phyloP scores from a whole-genome alignment of 2,113 vertebrate species.

The Bujurquina vittata region DNA sequence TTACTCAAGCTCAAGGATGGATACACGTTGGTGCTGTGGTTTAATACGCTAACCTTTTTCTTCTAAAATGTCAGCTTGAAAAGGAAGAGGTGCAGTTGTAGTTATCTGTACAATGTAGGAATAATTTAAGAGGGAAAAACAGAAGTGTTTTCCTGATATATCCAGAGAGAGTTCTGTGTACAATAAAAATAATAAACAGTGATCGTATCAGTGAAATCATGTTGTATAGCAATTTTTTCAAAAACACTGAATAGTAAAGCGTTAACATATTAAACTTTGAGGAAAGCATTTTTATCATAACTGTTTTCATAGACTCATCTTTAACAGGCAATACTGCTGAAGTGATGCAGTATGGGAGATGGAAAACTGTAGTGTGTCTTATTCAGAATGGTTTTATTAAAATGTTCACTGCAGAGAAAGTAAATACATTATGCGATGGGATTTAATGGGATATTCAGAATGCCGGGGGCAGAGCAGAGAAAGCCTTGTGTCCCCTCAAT shows the following conservation, averaged over 20 bases:
- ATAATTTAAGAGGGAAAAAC: too few species aligned
- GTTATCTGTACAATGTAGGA: too few species aligned
- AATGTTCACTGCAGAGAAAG: not conserved
- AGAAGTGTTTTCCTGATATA: too few species aligned
- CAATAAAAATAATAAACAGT: not conserved
- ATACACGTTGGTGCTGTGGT: not conserved
- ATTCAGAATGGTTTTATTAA: not conserved
- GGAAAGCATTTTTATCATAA: not conserved
- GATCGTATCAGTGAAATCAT: not conserved
- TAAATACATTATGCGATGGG: not conserved
- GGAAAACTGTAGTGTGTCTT: not conserved
- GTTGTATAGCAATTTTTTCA: not conserved
- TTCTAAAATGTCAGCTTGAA: too few species aligned
- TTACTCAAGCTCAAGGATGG: too few species aligned
- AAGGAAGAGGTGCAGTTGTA: too few species aligned
- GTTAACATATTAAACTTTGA: not conserved
- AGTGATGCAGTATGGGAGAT: not conserved
- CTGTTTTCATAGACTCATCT: not conserved
- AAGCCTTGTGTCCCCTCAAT: conserved; percentile 9
- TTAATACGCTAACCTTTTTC: not conserved
- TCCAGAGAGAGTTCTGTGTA: too few species aligned
- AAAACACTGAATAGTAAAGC: not conserved
- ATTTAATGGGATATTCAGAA: not conserved
- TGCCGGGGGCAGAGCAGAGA: not conserved
- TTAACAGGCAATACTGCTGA: too few species aligned